Conservation (phyloP, 2,888 invertebrate species). For the Hyposoter dolosus region DNA sequence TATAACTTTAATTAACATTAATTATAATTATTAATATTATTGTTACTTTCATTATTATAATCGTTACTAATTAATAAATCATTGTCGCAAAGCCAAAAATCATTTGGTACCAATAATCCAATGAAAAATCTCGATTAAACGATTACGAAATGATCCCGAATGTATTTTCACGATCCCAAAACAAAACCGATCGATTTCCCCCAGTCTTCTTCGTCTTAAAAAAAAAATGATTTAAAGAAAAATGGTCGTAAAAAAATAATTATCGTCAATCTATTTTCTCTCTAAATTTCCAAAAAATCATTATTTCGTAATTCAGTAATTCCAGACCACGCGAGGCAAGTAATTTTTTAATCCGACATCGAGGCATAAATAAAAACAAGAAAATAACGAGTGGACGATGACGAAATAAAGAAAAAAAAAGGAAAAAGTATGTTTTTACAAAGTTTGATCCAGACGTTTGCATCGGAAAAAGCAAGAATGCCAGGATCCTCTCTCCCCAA, state of each 20-base stretch:
- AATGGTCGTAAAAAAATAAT: neutral
- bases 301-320: neutral
- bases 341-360: slow-evolving; percentile 8
- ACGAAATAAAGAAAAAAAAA: neutral
- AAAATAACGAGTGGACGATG: neutral
- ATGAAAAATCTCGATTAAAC: slow-evolving; percentile 13
- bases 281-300: neutral
- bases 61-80: slow-evolving; percentile 20
- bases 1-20: slow-evolving; percentile 1
- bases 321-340: neutral
- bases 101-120: slow-evolving; percentile 35
- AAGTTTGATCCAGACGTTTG: neutral
- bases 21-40: slow-evolving; percentile 16
- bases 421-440: neutral
- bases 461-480: slow-evolving; percentile 23
- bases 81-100: slow-evolving; percentile 48
- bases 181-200: slow-evolving; percentile 5
- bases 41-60: slow-evolving; percentile 34
- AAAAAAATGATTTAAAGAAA: neutral
- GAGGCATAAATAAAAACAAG: slow-evolving; percentile 4
- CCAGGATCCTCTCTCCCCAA: slow-evolving; percentile 52
- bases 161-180: neutral
- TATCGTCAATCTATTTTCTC: neutral
- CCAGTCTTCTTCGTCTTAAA: too few relatives aligned
- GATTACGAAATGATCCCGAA: neutral